Base-by-base conservation (phyloP, 1,140 invertebrate species). In the Drosophila rufa region DNA sequence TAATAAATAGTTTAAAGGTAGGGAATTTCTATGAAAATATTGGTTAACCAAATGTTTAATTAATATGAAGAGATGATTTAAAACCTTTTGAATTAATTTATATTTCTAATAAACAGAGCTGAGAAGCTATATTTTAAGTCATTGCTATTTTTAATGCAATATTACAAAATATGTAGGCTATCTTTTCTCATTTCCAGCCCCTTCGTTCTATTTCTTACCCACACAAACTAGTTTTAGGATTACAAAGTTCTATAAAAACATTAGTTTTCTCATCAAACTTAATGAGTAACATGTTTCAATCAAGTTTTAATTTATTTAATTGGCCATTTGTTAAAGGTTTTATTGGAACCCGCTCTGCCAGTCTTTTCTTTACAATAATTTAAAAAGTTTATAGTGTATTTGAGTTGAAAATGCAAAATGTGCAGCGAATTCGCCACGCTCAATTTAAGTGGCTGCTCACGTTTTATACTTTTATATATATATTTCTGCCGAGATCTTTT, bases 381-480 rank as follows among this genome's bases (percentile, higher is more conserved):
- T 75, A 27, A 30, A 27, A 58, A 45, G 27, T 75, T 76, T 51
- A 51, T 57, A 53, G 36, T 27, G 30, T 40, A 19, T 38, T 58
- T 57, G 36, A 46, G 30, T 76, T 22, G 19, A 40, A 66, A 65
- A 76, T 51, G 40, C 71, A 76, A 76, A 76, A 75, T 74, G 50
- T 77, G 62, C 75, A 77, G n/a, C 46, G 36, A 43, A 77, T 77
- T 59, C 48, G 48, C 14, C 47, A 25, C 51, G 62, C 65, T 75
- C 66, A 79, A 82, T 80, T 78, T 65, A 66, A 82, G 83, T 81
- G 78, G 45, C 78, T 75, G 78, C 82, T 86, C 83, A 86, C 83
- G 83, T 83, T 83, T 89, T 64, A 9, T 15, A 56, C 22, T 22
- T 22, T 22, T 38, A 38, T 38, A 22, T 22, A 22, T 22, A 55